These are phyloP conservation scores for Sterrhoptilus dennistouni DNA, from an alignment of 2,113 vertebrate species.

Conservation along the genomic window DNA sequence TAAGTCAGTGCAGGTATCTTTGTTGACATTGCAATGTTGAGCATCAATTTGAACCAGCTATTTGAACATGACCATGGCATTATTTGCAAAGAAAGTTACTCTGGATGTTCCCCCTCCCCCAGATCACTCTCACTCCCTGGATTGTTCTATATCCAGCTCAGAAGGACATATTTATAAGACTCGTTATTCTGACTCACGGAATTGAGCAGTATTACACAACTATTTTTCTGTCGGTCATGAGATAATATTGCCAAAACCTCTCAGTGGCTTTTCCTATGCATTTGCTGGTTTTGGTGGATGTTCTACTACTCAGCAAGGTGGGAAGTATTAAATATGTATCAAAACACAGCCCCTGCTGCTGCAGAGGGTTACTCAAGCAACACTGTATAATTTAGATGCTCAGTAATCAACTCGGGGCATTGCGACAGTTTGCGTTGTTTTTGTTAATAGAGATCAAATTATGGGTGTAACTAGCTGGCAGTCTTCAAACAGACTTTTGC, in stretches of 20 bases:
- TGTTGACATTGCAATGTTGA: not conserved
- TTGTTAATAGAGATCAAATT: slow-evolving; percentile 85
- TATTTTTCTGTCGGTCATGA: slow-evolving; percentile 70
- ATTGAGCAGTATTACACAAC: slow-evolving; percentile 68
- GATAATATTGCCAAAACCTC: slow-evolving; percentile 62
- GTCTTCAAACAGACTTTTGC: slow-evolving; percentile 77
- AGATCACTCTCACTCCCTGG: not conserved
- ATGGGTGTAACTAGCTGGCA: slow-evolving; percentile 85
- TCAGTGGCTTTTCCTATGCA: slow-evolving; percentile 66
- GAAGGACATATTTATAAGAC: slow-evolving; percentile 60
- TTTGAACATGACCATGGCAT: not conserved
- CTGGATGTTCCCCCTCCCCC: not conserved
- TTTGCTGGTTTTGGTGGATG: slow-evolving; percentile 70
- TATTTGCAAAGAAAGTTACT: not conserved
- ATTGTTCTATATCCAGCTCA: slow-evolving; percentile 30
- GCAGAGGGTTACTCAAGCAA: slow-evolving; percentile 70
- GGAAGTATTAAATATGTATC: slow-evolving; percentile 60
- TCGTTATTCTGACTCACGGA: slow-evolving; percentile 64
- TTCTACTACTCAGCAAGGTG: slow-evolving; percentile 71
- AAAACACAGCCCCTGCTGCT: slow-evolving; percentile 69
- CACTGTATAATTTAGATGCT: slow-evolving; percentile 71
- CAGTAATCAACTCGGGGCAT: slow-evolving; percentile 61
- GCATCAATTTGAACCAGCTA: not conserved
- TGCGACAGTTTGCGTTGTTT: slow-evolving; percentile 79
- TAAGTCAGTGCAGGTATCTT: not conserved